Evolutionary conservation across 2,113 vertebrate species (phyloP), one percentile per base, ranked within the genome.

Genomic region (Panthera tigris): DNA sequence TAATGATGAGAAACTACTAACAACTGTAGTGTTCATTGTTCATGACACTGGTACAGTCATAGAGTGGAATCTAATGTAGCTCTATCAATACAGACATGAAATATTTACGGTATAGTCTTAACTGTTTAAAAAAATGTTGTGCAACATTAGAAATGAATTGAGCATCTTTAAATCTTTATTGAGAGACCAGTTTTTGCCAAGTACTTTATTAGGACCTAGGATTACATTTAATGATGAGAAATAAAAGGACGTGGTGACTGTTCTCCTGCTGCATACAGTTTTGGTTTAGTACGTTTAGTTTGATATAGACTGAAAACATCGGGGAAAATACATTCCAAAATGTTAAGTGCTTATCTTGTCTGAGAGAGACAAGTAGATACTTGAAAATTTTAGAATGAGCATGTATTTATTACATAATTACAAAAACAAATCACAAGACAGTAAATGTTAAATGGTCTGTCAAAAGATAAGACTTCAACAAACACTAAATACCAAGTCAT

Each of bases 321-420:
- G 14, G 87, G 39, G 65, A 81, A 85, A n/a, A 69, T 76, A 36
- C 29, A 48, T 87, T 91, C 39, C 61, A 69, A 76, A 92, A 83
- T 94, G 8, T 88, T 88, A 61, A 69, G 48, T 50, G 33, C 39
- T 87, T 88, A 61, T 7, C 19, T 88, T 74, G 21, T 78, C 27
- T 29, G 33, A 45, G 57, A 95, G 65, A 71, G 80, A 86, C 39
- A 71, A n/a, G 12, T 96, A 87, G 79, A 41, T 74, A 63, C 10
- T 94, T 90, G 48, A 63, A 55, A 71, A 80, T 96, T 97, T 82
- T 87, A 61, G 48, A 95, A 68, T 63, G 39, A 76, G 27, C n/a
- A 10, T 71, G 9, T 69, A 15, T 92, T 93, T 89, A 36, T 92
- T 92, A 95, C 48, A 69, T 68, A 57, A 74, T 93, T 95, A 48